Evolutionary conservation across 2,113 vertebrate genomes (phyloP), one percentile per base, ranked within the genome.

Genomic region (Eulemur macaco): DNA sequence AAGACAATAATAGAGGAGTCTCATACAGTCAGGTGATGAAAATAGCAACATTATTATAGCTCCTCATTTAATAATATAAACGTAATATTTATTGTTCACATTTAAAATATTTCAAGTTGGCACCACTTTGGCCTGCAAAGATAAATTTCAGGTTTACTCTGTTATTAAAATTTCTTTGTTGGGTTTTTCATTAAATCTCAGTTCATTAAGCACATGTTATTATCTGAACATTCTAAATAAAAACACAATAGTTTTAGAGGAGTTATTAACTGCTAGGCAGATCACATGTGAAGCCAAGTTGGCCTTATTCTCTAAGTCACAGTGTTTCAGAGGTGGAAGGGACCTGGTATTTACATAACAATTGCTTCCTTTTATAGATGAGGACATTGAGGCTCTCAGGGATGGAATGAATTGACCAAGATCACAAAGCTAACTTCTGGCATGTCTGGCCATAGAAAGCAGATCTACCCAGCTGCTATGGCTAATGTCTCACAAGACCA

Each of bases 141-240:
- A 93, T 74, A 94, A 90, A 66, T 80, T 92, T 88, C n/a, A 60
- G 37, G 60, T 78, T 91, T 93, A 74, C 50, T 92, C 94, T 85
- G 73, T 94, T 84, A 95, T 66, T 92, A 71, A 87, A 92, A 86
- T 60, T 52, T 63, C 37, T 96, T 73, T 71, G 60, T 37, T 84
- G 34, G 21, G 20, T 93, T 95, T 87, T 42, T 86, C 12, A 58
- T 39, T 93, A 54, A 92, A 68, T 58, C n/a, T 95, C 54, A 66
- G 27, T 76, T 94, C 69, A 86, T 45, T 50, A 86, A 82, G n/a
- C 29, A 96, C 47, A 91, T 45, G 13, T 68, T 77, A 92, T 45
- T 66, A 95, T 73, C 20, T 86, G 37, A 74, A 63, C 25, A 85
- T 34, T 56, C 42, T 80, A 87, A 69, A 93, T 63, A 68, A 86